A percentile compares a stretch with the other conserved stretches of the same genome.
Conservation (phyloP, 2,888 invertebrate genomes). For the Abrostola triplasia region DNA sequence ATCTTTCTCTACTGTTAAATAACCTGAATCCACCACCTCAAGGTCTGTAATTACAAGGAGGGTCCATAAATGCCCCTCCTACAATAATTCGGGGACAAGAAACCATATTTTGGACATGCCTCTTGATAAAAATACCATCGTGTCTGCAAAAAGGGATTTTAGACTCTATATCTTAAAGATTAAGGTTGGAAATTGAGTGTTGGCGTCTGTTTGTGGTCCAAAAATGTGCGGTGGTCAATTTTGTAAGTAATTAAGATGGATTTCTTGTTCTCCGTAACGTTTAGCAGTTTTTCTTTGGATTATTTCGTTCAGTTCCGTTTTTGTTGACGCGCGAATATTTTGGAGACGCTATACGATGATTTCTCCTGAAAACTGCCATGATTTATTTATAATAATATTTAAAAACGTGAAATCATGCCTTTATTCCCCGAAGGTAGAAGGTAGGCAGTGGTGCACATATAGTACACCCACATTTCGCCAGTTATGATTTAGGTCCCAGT, state of each 20-base stretch:
- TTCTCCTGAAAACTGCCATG: not conserved
- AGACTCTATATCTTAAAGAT: not conserved
- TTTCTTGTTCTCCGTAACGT: constrained; percentile 53
- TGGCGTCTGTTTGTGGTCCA: constrained; percentile 1
- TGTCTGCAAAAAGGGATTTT: not conserved
- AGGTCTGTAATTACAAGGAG: constrained; percentile 51
- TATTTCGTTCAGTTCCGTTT: constrained; percentile 52
- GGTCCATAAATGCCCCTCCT: constrained; percentile 43
- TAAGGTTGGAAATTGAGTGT: not conserved
- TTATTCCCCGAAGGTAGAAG: too few species aligned
- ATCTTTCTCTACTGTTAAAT: not conserved
- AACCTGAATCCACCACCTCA: constrained; percentile 10
- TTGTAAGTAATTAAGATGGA: constrained; percentile 43
- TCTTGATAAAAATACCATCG: constrained; percentile 12
- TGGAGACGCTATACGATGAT: constrained; percentile 26
- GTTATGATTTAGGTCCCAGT: too few species aligned
- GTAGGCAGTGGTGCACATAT: too few species aligned
- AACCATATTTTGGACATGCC: constrained; percentile 45
- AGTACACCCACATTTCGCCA: too few species aligned
- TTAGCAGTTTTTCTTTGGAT: constrained; percentile 54
- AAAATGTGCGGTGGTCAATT: constrained; percentile 25
- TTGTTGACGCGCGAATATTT: constrained; percentile 52
- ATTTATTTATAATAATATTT: too few species aligned
- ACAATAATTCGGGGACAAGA: constrained; percentile 47
- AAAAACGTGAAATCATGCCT: too few species aligned